Base-by-base conservation (phyloP, 2,113 vertebrate species). In the Ammodytes dubius region DNA sequence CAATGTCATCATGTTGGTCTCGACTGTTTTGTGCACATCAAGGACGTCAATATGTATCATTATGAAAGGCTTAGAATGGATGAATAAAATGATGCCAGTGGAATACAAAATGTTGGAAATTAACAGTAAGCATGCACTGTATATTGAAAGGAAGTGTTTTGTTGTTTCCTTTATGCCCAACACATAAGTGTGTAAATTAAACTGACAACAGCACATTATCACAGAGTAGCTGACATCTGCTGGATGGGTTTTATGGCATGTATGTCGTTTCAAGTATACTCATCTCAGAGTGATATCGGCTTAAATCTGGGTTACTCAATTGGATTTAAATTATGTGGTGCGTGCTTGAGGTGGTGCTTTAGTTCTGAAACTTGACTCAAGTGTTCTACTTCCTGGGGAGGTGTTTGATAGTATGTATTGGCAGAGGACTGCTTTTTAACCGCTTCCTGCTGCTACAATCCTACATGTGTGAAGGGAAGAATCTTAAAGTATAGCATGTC, bases 241-340 rank as follows among this genome's bases (percentile, higher is more conserved):
- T 64, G 35, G 60, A 46, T 43, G 39, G 60, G 7, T 43, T 74
- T 74, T 66, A 74, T 19, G 37, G 50, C 43, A 10, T n/a, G 59
- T 42, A 15, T 58, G 6, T 19, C 19, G 3, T 73, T 67, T 17
- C 27, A 39, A 58, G 27, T 39, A 58, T 60, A 54, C 8, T 11
- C 19, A 37, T 52, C 11, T 57, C n/a, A 0, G 35, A 68, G 12
- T 45, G 5, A 68, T 4, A 73, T 58, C 4, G 0, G n/a, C 35
- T 19, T 64, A 60, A 47, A 61, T 65, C 54, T 59, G 45, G 39
- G 15, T 13, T 40, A 46, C 43, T 70, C 35, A 17, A 7, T 39
- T 67, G 50, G 43, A 70, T 76, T 85, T 64, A 13, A 50, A 77
- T 42, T 13, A 47, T 64, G 17, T 53, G 39, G 15, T 39, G 50